A percentile compares a stretch with the other conserved stretches of the same genome.
Evolutionary conservation across 2,113 vertebrate genomes (phyloP).

Genomic region (cat (Felis catus)): DNA sequence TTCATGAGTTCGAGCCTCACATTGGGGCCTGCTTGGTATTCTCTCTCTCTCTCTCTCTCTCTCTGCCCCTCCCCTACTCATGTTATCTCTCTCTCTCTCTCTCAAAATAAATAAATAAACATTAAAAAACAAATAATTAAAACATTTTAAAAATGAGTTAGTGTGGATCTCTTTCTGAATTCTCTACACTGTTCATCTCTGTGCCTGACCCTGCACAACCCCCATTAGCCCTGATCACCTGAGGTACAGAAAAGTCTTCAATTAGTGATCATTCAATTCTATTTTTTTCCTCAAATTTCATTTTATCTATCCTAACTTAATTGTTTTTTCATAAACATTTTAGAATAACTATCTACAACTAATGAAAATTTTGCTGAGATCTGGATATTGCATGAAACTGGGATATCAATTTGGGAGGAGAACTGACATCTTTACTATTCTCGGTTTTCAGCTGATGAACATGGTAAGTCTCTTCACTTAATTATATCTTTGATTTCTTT

Average conservation of each 20-base stretch:
- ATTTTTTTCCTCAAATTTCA: background rate
- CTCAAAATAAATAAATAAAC: too few relatives aligned
- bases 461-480: background rate
- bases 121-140: too few relatives aligned
- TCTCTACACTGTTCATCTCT: background rate
- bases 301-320: background rate
- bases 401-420: background rate
- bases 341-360: background rate
- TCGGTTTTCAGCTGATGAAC: background rate
- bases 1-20: too few relatives aligned
- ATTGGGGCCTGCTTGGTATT: too few relatives aligned
- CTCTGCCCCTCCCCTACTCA: too few relatives aligned
- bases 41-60: too few relatives aligned
- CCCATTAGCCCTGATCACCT: background rate
- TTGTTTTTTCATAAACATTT: background rate
- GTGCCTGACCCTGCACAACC: background rate
- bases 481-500: background rate
- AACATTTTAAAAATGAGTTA: background rate
- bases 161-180: background rate
- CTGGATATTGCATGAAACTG: background rate
- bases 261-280: background rate
- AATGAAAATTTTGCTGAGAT: background rate
- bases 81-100: too few relatives aligned
- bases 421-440: background rate
- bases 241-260: background rate